Evolutionary conservation across 2,113 vertebrate species (phyloP).

Genomic region (Urocynchramus pylzowi): DNA sequence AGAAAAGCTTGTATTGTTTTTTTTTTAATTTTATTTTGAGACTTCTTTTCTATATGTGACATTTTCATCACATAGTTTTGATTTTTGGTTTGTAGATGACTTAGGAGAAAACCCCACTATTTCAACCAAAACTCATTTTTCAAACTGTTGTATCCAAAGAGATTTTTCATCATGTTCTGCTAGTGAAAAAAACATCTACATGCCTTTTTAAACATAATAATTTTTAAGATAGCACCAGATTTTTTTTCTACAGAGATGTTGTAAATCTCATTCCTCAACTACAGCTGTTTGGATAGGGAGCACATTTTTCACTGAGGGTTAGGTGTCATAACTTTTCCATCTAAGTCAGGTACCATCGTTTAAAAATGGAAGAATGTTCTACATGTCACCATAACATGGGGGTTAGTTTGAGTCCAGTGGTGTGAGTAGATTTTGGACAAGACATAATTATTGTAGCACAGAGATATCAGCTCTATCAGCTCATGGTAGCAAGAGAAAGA

Average conservation of each 20-base stretch:
- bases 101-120: background rate
- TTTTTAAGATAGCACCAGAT: accelerated
- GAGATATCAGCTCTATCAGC: background rate
- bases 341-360: background rate
- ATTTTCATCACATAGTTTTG: background rate
- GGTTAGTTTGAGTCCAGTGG: background rate
- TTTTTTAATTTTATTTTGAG: background rate
- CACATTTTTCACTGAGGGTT: background rate
- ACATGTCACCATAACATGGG: background rate
- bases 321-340: background rate
- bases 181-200: background rate
- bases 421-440: background rate
- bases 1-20: background rate
- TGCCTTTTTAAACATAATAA: background rate
- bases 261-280: background rate
- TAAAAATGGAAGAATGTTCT: background rate
- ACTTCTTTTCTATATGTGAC: background rate
- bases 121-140: background rate
- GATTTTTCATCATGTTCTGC: background rate
- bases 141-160: background rate
- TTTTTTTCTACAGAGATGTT: background rate
- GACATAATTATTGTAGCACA: background rate
- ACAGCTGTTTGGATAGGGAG: background rate
- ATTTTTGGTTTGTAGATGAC: background rate
- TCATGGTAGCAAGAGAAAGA: background rate